These are phyloP conservation scores for Calliphora vicina DNA, from an alignment of 1,140 invertebrate genomes.

Conservation along the genomic window DNA sequence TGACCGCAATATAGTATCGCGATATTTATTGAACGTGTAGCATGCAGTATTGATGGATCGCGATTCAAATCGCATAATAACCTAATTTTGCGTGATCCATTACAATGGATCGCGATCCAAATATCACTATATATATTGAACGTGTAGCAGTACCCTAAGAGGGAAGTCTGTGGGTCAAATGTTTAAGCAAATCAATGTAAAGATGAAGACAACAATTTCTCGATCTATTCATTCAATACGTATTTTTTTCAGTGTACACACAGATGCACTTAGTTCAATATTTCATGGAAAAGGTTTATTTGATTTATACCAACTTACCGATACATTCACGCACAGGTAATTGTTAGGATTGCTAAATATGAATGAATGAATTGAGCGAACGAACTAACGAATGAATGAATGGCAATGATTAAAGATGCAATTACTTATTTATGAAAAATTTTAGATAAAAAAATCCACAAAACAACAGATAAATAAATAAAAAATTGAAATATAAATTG, in stretches of 20 bases:
- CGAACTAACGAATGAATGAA: not conserved
- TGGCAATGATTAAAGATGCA: conserved; percentile 9
- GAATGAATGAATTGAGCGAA: not conserved
- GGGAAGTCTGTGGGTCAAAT: no score
- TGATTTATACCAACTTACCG: not conserved
- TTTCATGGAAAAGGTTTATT: not conserved
- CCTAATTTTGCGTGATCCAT: no score
- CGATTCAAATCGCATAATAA: no score
- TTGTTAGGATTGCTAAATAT: not conserved
- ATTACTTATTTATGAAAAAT: not conserved
- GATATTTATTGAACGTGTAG: no score
- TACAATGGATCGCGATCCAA: no score
- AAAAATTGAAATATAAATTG: conserved; percentile 6
- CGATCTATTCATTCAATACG: not conserved
- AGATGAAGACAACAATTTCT: no score
- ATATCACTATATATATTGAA: no score
- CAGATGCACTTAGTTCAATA: no score
- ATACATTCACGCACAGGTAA: not conserved
- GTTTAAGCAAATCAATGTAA: no score
- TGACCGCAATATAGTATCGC: no score
- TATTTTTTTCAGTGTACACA: not conserved
- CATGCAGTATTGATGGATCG: no score
- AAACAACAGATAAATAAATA: not conserved
- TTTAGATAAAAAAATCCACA: not conserved
- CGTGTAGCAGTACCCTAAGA: no score